A percentile compares a stretch with the other conserved stretches of the same genome.
Evolutionary conservation across 2,888 invertebrate genomes (phyloP).

Genomic region (Macaria liturata): DNA sequence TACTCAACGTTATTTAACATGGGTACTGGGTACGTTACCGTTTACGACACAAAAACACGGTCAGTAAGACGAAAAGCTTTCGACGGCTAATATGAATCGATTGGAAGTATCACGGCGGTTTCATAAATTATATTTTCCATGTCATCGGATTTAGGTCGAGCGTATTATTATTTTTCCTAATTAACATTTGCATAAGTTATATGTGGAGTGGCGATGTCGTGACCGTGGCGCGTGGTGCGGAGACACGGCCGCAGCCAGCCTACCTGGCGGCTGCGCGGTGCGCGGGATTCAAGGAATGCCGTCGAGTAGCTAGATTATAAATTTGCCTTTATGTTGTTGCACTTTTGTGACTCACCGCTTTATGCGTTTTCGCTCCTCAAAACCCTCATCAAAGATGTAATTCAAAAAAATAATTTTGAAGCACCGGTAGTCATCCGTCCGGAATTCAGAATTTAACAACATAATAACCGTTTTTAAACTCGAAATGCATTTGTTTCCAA

Average conservation of each 20-base stretch:
- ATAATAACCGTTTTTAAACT: slow-evolving; percentile 42
- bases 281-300: slow-evolving; percentile 65
- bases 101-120: slow-evolving; percentile 40
- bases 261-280: slow-evolving; percentile 52
- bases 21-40: slow-evolving; percentile 30
- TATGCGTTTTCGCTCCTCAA: slow-evolving; percentile 46
- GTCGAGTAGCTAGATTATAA: slow-evolving; percentile 69
- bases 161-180: slow-evolving; percentile 34
- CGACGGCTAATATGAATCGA: slow-evolving; percentile 41
- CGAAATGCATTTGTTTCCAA: slow-evolving; percentile 29
- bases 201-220: slow-evolving; percentile 38
- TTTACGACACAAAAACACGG: slow-evolving; percentile 45
- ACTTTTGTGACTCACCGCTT: slow-evolving; percentile 67
- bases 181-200: slow-evolving; percentile 38
- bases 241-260: slow-evolving; percentile 40
- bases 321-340: slow-evolving; percentile 67
- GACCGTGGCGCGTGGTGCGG: slow-evolving; percentile 34
- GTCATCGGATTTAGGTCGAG: slow-evolving; percentile 43
- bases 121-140: slow-evolving; percentile 48
- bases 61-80: slow-evolving; percentile 42
- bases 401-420: slow-evolving; percentile 33
- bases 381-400: slow-evolving; percentile 27
- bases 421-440: slow-evolving; percentile 35
- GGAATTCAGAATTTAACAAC: slow-evolving; percentile 43
- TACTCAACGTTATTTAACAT: slow-evolving; percentile 36